Base-by-base conservation (phyloP, 2,888 invertebrate species). In the Patella depressa region DNA sequence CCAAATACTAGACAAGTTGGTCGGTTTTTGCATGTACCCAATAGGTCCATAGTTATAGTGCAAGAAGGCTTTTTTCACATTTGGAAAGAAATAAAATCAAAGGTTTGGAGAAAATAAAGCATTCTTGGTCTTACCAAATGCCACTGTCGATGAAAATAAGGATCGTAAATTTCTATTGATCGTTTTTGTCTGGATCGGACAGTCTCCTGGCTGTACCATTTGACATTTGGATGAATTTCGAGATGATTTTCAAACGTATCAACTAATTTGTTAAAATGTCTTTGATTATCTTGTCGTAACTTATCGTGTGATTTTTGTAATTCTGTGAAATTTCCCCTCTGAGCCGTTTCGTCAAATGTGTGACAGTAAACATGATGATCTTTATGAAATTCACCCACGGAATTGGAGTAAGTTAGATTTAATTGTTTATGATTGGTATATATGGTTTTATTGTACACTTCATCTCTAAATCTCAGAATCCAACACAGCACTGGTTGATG, bases 121-220 rank as follows among this genome's bases (percentile, higher is more conserved):
- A 45, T 5, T 53, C 19, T 17, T 57, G 14, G 9, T 81, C 86
- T 84, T 79, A 90, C 89, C 87, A 91, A 82, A 81, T 91, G 91
- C 91, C 91, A 91, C 78, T 91, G 91, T 53, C 84, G 76, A 2
- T 75, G 78, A 78, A 86, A 90, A 24, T 75, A 81, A 9, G 89
- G 89, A 82, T 91, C 91, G 53, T 83, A 79, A 76, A 90, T 90
- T 1, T 77, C 69, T 65, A 88, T 34, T 4, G 76, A 71, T 7
- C 86, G 83, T 78, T 85, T 87, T 45, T 79, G 80, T 71, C 88
- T 80, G 14, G 79, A 80, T 29, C 85, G 79, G 7, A 88, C 83
- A n/a, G 80, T 81, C 71, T 89, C 85, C 77, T 85, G 85, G 72
- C 84, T 85, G 79, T 84, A 88, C 87, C 87, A 89, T 9, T 84